phyloP scores from a whole-genome alignment of 2,797 vertebrate species.

The Nothura maculosa region DNA sequence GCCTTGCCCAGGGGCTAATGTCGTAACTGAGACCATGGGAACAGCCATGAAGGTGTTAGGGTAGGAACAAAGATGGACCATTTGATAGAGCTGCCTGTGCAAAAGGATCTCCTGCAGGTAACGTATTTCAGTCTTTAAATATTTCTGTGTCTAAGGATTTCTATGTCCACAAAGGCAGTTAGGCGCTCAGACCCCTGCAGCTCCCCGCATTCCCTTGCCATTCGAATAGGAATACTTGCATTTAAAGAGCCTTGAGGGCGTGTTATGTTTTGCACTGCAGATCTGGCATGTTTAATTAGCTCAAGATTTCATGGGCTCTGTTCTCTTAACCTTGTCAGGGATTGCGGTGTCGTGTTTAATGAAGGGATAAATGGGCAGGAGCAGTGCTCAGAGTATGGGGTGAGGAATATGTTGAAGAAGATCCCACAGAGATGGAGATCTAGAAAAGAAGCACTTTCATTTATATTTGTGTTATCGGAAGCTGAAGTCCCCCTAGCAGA shows the following conservation, averaged over 20 bases:
- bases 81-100: background rate
- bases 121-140: background rate
- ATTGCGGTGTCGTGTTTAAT: background rate
- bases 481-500: background rate
- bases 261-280: background rate
- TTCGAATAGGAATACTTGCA: background rate
- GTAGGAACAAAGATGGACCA: background rate
- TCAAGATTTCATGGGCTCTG: background rate
- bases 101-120: background rate
- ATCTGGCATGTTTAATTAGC: background rate
- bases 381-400: background rate
- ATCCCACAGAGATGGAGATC: background rate
- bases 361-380: slow-evolving; percentile 1
- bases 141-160: slow-evolving; percentile 27
- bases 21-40: background rate
- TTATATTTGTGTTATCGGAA: background rate
- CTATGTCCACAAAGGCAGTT: background rate
- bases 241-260: background rate
- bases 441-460: background rate
- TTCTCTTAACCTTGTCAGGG: background rate
- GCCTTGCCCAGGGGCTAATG: background rate
- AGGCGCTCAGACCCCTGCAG: background rate
- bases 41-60: background rate
- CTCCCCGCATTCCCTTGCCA: background rate
- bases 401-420: background rate